A percentile compares a stretch with the other conserved stretches of the same genome.
These are phyloP conservation scores for Acanthornis magna DNA, from an alignment of 2,797 vertebrate species.

Conservation along the genomic window DNA sequence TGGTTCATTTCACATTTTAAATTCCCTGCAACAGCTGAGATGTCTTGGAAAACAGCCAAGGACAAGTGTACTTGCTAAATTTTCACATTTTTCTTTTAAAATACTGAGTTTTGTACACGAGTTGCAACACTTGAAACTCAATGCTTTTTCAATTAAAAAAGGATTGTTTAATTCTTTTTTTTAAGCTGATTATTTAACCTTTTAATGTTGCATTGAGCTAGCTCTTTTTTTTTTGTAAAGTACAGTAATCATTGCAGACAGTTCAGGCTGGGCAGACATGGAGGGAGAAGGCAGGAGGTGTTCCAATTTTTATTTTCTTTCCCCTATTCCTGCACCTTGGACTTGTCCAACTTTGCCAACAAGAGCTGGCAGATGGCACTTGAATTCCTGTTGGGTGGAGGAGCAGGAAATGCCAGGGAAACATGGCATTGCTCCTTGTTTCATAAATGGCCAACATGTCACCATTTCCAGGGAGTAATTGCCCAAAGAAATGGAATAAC, in stretches of 20 bases:
- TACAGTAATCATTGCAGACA: background rate
- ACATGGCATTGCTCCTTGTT: fast-evolving
- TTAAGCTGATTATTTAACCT: background rate
- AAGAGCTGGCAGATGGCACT: background rate
- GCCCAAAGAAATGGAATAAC: background rate
- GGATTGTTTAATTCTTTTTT: background rate
- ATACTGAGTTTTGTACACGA: background rate
- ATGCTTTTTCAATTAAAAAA: background rate
- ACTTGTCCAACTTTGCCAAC: background rate
- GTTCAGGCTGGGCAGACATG: background rate
- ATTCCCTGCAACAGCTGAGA: background rate
- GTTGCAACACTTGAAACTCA: background rate
- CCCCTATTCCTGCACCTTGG: background rate
- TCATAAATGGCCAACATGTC: background rate
- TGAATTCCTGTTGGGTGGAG: background rate
- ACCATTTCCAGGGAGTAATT: background rate
- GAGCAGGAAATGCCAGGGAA: background rate
- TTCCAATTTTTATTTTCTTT: background rate
- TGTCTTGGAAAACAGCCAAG: background rate
- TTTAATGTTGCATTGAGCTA: background rate
- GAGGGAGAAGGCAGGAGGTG: background rate
- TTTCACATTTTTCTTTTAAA: background rate
- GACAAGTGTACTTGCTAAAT: background rate
- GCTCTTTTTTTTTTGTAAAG: background rate
- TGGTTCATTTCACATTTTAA: conserved; percentile 13